phyloP scores from a whole-genome alignment of 2,113 vertebrate species.

The Nothobranchius kuhntae region DNA sequence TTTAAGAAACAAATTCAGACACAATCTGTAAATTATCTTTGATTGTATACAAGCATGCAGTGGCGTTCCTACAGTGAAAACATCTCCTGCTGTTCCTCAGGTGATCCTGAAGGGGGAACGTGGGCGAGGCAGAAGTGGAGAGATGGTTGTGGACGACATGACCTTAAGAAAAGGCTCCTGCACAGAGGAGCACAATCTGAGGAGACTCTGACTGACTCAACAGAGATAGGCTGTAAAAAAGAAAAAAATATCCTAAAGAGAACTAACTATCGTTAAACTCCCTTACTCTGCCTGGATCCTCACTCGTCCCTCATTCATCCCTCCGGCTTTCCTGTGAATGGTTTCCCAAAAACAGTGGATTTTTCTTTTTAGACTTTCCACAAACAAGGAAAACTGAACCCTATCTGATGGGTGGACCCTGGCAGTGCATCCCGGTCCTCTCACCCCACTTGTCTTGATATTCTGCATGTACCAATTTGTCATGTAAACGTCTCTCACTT shows the following conservation, averaged over 20 bases:
- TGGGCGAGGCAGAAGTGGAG: slow-evolving; percentile 82
- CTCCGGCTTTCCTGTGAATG: slow-evolving; percentile 20
- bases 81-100: slow-evolving; percentile 68
- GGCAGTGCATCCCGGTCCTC: slow-evolving; percentile 12
- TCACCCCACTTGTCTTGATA: slow-evolving; percentile 25
- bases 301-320: background rate
- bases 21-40: too few species aligned
- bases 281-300: slow-evolving; percentile 45
- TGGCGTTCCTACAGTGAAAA: background rate
- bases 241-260: slow-evolving; percentile 56
- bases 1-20: too few species aligned
- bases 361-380: slow-evolving; percentile 21
- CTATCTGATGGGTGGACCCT: slow-evolving; percentile 24
- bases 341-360: slow-evolving; percentile 30
- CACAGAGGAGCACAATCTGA: slow-evolving; percentile 81
- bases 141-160: slow-evolving; percentile 93
- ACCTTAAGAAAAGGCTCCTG: slow-evolving; percentile 88
- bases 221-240: slow-evolving; percentile 22
- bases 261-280: slow-evolving; percentile 57
- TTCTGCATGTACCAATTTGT: slow-evolving; percentile 50
- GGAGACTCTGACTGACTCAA: slow-evolving; percentile 69
- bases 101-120: slow-evolving; percentile 94
- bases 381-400: slow-evolving; percentile 38
- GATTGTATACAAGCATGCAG: too few species aligned
- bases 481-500: slow-evolving; percentile 42